phyloP scores from a whole-genome alignment of 2,797 vertebrate species.

The Synaphobranchus kaupii region DNA sequence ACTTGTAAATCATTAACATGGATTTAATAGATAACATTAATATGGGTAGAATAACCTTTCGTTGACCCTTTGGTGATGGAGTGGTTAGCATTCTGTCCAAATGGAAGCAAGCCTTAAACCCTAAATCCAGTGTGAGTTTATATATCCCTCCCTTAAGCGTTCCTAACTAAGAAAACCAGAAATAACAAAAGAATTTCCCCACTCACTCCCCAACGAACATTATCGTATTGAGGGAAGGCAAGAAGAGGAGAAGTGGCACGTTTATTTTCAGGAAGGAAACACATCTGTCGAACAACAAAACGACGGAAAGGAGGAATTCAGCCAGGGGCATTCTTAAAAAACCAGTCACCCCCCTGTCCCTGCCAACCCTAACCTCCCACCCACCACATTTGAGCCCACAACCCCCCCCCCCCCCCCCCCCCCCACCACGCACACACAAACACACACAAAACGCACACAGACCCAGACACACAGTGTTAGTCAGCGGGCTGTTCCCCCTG shows the following conservation, averaged over 20 bases:
- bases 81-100: neutral
- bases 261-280: conserved; percentile 61
- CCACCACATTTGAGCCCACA: conserved; percentile 23
- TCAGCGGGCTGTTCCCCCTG: conserved; percentile 11
- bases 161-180: neutral
- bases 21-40: neutral
- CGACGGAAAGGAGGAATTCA: conserved; percentile 52
- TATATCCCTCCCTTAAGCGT: neutral
- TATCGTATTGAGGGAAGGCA: conserved; percentile 19
- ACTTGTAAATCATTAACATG: neutral
- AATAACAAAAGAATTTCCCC: neutral
- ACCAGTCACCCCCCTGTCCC: conserved; percentile 37
- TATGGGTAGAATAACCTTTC: neutral
- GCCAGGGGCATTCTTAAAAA: conserved; percentile 50
- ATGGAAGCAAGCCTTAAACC: neutral
- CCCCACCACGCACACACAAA: conserved; percentile 20
- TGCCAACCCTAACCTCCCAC: conserved; percentile 24
- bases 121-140: neutral
- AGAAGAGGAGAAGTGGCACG: conserved; percentile 46
- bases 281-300: conserved; percentile 57
- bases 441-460: neutral
- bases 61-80: neutral
- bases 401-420: conserved; percentile 9
- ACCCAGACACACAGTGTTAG: neutral
- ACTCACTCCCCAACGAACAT: conserved; percentile 13